phyloP scores from a whole-genome alignment of 2,113 vertebrate genomes.

The Gobiocypris rarus region DNA sequence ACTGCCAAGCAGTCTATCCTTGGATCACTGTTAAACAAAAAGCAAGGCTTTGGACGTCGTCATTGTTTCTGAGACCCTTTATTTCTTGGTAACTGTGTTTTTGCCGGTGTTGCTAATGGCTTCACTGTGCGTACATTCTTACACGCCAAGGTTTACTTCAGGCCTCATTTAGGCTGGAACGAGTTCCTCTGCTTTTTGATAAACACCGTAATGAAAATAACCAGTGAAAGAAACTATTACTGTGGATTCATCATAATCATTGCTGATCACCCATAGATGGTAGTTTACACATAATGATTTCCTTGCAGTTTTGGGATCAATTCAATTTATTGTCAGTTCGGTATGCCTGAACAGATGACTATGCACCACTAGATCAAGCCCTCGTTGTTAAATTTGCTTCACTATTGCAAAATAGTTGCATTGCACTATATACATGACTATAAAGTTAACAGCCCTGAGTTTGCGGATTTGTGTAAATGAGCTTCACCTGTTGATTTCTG shows the following conservation, averaged over 20 bases:
- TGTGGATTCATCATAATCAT: slow-evolving; percentile 12
- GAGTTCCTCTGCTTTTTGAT: slow-evolving; percentile 47
- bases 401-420: slow-evolving; percentile 28
- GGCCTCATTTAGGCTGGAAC: slow-evolving; percentile 48
- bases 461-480: not conserved
- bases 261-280: slow-evolving; percentile 12
- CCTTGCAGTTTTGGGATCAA: slow-evolving; percentile 38
- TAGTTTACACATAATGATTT: slow-evolving; percentile 17
- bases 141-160: slow-evolving; percentile 39
- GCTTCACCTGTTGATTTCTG: slow-evolving; percentile 22
- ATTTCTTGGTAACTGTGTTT: slow-evolving; percentile 43
- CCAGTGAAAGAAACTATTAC: slow-evolving; percentile 20
- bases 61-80: slow-evolving; percentile 27
- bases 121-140: slow-evolving; percentile 38
- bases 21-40: slow-evolving; percentile 25
- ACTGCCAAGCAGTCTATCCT: slow-evolving; percentile 62
- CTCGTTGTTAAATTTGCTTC: slow-evolving; percentile 9
- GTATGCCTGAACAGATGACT: not conserved
- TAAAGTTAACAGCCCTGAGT: not conserved
- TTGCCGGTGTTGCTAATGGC: slow-evolving; percentile 45
- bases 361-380: slow-evolving; percentile 14
- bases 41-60: not conserved
- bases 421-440: slow-evolving; percentile 4
- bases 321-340: slow-evolving; percentile 14
- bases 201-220: slow-evolving; percentile 32